Evolutionary conservation across 2,888 invertebrate species (phyloP), one percentile per base, ranked within the genome.

Genomic region (Trachelus tabidus): DNA sequence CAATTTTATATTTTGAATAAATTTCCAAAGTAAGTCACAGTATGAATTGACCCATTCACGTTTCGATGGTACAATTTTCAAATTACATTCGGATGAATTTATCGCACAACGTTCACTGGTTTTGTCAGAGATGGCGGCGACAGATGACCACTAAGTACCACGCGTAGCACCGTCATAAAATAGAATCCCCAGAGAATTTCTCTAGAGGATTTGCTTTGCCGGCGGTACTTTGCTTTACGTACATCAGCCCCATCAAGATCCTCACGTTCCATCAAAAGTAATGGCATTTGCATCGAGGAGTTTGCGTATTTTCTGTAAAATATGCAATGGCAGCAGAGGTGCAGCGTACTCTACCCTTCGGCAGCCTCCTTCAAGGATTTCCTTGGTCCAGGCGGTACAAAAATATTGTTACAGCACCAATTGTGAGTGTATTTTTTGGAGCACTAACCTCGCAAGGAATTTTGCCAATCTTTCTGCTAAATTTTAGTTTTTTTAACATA

Each of bases 281-380:
- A 88, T 89, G 89, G 89, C 89, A 85, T 89, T 89, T 83, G 86
- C 86, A 69, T 85, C 83, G 69, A 84, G 86, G 82, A 84, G 87
- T 83, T 77, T 88, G 75, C 84, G 87, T 79, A 78, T 87, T 83
- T 86, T 89, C 69, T 87, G 84, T 79, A 88, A 88, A 85, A 79
- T 86, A 85, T 89, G 85, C 81, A 86, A 84, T 85, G 87, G 83
- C 77, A 88, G 75, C 75, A 76, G 82, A 31, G 82, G 81, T 71
- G 80, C 78, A 30, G 76, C 83, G 31, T 86, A 85, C 76, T 85
- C 84, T 0, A 84, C 82, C 15, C 79, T 88, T 9, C 85, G 84
- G 30, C 86, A 83, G 76, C 83, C 89, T 11, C 68, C 82, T 23
- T 75, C 81, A 23, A 84, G 83, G 76, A 76, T 84, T 80, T 83